Percentiles rank a stretch among this genome's conserved stretches.
Evolutionary conservation across 2,113 vertebrate species (phyloP).

Genomic region (Halichoerus grypus): DNA sequence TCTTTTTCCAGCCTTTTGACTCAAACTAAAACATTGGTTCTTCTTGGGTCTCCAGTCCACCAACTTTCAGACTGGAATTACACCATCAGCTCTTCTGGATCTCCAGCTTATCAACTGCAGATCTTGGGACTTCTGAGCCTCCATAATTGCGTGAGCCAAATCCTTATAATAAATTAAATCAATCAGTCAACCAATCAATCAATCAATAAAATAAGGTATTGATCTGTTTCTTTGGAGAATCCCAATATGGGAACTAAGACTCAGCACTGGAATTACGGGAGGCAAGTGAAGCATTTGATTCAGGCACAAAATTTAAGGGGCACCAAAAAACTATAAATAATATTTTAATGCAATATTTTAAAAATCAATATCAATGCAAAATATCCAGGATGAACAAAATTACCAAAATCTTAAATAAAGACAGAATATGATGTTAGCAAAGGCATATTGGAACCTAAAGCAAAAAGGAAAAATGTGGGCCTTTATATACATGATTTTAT

Average conservation of each 20-base stretch:
- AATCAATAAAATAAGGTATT: neutral
- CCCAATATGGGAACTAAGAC: neutral
- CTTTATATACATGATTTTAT: neutral
- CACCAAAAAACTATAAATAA: neutral
- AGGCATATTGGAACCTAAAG: accelerated
- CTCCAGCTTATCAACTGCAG: too few species aligned
- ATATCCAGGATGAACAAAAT: neutral
- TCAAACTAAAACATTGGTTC: accelerated
- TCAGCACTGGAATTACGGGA: neutral
- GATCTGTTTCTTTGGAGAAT: neutral
- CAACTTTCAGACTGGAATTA: neutral
- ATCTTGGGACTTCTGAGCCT: neutral
- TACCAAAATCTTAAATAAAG: neutral
- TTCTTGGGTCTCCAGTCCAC: neutral
- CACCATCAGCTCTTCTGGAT: accelerated
- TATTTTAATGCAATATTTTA: neutral
- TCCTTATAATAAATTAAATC: too few species aligned
- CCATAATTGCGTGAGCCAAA: neutral
- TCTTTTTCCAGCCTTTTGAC: too few species aligned
- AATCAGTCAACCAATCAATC: too few species aligned
- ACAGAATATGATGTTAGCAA: neutral
- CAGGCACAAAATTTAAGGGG: neutral
- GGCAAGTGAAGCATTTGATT: neutral
- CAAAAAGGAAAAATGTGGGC: neutral
- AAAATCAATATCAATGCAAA: neutral